A percentile compares a stretch with the other conserved stretches of the same genome.
These are phyloP conservation scores for Eumeta japonica DNA, from an alignment of 1,140 invertebrate genomes.

Conservation along the genomic window DNA sequence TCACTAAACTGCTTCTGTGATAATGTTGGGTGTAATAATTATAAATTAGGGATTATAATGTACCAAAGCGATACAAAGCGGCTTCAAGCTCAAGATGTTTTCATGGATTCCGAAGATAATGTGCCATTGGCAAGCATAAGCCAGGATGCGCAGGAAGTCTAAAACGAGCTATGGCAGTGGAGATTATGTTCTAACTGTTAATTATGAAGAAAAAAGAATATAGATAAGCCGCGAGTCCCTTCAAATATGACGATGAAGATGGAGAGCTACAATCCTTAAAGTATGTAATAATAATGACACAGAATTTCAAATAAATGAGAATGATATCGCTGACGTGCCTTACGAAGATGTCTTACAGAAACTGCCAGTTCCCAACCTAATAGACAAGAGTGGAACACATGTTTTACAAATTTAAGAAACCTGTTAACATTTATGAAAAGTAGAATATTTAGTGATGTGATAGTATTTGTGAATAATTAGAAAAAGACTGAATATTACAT, in stretches of 20 bases:
- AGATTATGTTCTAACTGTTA: no score
- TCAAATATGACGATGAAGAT: slow-evolving; percentile 7
- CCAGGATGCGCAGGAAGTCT: slow-evolving; percentile 3
- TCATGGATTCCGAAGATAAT: slow-evolving; percentile 8
- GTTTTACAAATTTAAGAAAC: slow-evolving; percentile 7
- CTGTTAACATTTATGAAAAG: slow-evolving; percentile 8
- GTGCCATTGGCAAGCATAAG: slow-evolving; percentile 8
- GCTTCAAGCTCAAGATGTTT: slow-evolving; percentile 1
- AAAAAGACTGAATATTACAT: no score
- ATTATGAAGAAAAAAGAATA: slow-evolving; percentile 9
- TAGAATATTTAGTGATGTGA: no score
- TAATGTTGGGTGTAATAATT: slow-evolving; percentile 7
- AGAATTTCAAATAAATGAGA: no score
- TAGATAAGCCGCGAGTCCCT: slow-evolving; percentile 7
- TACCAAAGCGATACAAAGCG: slow-evolving; percentile 2
- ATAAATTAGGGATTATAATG: slow-evolving; percentile 6
- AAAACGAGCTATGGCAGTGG: no score
- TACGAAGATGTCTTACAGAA: no score
- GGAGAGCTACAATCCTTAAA: slow-evolving; percentile 9
- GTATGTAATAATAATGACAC: slow-evolving; percentile 5
- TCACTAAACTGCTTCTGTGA: slow-evolving; percentile 9
- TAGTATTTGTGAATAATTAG: no score
- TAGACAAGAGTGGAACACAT: slow-evolving; percentile 1
- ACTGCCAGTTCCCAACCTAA: slow-evolving; percentile 6
- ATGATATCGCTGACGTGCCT: no score